These are phyloP conservation scores for Ophioninae sp. DNA, from an alignment of 2,888 invertebrate genomes.

Conservation along the genomic window DNA sequence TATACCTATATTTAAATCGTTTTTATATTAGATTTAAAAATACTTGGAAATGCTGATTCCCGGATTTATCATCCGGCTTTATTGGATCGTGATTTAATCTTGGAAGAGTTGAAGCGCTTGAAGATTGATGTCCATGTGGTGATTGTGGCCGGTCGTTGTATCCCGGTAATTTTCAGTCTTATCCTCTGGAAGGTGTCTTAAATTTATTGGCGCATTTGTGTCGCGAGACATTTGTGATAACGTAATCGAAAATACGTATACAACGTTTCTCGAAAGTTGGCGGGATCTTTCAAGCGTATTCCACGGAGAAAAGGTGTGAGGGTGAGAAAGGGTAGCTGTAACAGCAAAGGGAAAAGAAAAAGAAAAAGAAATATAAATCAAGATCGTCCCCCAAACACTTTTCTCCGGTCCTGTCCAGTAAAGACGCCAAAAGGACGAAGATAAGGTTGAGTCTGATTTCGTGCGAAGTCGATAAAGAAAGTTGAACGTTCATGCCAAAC, in stretches of 20 bases:
- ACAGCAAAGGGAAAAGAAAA: constrained; percentile 4
- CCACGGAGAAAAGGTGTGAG: not conserved
- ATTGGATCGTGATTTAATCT: constrained; percentile 37
- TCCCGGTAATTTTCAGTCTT: constrained; percentile 18
- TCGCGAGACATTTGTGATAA: constrained; percentile 32
- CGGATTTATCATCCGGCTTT: constrained; percentile 14
- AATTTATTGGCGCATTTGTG: constrained; percentile 15
- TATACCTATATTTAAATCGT: too few species aligned
- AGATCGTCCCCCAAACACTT: constrained; percentile 28
- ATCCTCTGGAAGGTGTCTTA: constrained; percentile 5
- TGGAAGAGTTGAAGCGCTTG: constrained; percentile 13
- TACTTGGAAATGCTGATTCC: not conserved
- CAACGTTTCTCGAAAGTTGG: constrained; percentile 22
- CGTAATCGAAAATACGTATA: constrained; percentile 22
- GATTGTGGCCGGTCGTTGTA: not conserved
- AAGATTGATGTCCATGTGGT: constrained; percentile 3
- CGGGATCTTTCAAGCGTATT: constrained; percentile 18
- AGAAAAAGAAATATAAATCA: constrained; percentile 16
- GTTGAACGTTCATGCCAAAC: constrained; percentile 7
- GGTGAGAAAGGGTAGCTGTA: constrained; percentile 17
- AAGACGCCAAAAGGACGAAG: constrained; percentile 28
- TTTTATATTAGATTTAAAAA: too few species aligned
- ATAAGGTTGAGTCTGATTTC: constrained; percentile 35
- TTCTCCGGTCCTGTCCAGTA: not conserved
- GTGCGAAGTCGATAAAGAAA: constrained; percentile 7